Percentiles rank a stretch among this genome's conserved stretches.
These are phyloP conservation scores for Zaprionus africanus DNA, from an alignment of 1,140 invertebrate species.

Conservation along the genomic window DNA sequence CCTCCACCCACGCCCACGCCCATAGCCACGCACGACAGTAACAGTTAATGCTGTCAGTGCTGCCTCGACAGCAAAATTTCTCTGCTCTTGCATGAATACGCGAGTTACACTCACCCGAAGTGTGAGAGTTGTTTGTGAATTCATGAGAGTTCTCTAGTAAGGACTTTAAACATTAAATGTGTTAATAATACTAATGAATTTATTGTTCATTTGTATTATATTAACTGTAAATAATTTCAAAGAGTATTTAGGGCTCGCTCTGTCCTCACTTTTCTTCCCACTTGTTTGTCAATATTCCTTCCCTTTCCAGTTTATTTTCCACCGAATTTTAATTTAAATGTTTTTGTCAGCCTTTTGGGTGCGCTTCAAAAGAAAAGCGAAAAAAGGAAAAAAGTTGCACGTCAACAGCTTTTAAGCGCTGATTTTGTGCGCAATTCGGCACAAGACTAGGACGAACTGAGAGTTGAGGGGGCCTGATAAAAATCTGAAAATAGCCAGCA, in stretches of 20 bases:
- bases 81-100: slow-evolving; percentile 14
- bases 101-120: background rate
- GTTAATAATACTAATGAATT: background rate
- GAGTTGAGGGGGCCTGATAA: slow-evolving; percentile 63
- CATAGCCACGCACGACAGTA: slow-evolving; percentile 51
- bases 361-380: slow-evolving; percentile 35
- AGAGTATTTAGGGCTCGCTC: slow-evolving; percentile 21
- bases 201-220: background rate
- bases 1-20: slow-evolving; percentile 6
- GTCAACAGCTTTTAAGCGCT: slow-evolving; percentile 71
- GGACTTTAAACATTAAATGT: background rate
- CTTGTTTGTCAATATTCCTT: slow-evolving; percentile 16
- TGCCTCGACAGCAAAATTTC: slow-evolving; percentile 37
- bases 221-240: background rate
- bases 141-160: background rate
- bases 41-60: slow-evolving; percentile 66
- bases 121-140: no score
- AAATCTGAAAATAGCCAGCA: slow-evolving; percentile 75
- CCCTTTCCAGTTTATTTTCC: slow-evolving; percentile 34
- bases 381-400: slow-evolving; percentile 35
- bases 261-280: background rate
- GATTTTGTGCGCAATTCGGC: slow-evolving; percentile 55
- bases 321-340: slow-evolving; percentile 79
- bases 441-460: slow-evolving; percentile 10
- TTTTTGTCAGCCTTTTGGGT: slow-evolving; percentile 72